Conservation (phyloP, 2,888 invertebrate species). For the Aspidiotus rigidus region DNA sequence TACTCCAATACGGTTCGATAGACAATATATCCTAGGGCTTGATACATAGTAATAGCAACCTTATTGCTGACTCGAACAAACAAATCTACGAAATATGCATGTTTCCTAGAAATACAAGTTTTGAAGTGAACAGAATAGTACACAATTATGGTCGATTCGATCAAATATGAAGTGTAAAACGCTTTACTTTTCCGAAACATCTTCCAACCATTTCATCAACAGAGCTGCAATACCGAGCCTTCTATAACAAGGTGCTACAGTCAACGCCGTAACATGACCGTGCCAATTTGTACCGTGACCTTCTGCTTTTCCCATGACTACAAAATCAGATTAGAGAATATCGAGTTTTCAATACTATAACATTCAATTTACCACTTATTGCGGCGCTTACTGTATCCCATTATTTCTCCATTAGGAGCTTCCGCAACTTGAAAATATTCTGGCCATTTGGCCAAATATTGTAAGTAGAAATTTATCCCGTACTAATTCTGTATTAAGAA, state of each 20-base stretch:
- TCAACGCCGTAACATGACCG: conserved; percentile 96
- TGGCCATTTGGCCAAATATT: conserved; percentile 96
- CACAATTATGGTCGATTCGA: too few species aligned
- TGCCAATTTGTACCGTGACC: conserved; percentile 95
- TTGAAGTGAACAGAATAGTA: background rate
- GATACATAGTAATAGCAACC: conserved; percentile 96
- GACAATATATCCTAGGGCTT: conserved; percentile 88
- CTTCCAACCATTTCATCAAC: conserved; percentile 89
- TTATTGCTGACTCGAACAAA: conserved; percentile 97
- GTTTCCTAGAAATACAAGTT: conserved; percentile 60
- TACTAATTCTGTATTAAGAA: conserved; percentile 47
- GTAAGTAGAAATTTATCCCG: conserved; percentile 90
- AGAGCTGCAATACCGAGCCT: conserved; percentile 84
- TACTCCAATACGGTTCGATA: conserved; percentile 95
- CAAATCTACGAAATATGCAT: conserved; percentile 93
- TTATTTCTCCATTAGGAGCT: conserved; percentile 89
- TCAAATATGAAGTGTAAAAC: background rate
- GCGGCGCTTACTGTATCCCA: conserved; percentile 87
- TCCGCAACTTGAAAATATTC: conserved; percentile 97
- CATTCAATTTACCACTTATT: background rate
- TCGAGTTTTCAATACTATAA: background rate
- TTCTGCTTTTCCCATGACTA: conserved; percentile 99
- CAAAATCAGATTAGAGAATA: conserved; percentile 39
- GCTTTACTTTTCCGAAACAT: conserved; percentile 65
- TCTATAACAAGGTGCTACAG: conserved; percentile 89